Evolutionary conservation across 2,797 vertebrate species (phyloP).

Genomic region (Hydrophis major): DNA sequence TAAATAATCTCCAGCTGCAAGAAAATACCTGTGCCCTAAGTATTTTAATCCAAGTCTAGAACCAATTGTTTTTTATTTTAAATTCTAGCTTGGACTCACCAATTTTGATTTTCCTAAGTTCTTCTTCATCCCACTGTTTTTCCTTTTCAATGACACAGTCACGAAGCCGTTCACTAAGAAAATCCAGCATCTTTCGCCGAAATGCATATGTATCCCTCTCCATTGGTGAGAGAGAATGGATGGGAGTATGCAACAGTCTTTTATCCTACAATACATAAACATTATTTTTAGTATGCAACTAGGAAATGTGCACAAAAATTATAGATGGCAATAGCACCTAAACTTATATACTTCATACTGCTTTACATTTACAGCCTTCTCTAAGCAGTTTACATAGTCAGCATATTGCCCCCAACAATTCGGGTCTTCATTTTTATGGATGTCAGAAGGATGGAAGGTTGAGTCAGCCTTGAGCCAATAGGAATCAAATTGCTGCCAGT

Average conservation of each 20-base stretch:
- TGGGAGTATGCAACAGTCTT: conserved; percentile 73
- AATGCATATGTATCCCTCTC: conserved; percentile 71
- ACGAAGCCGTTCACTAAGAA: conserved; percentile 74
- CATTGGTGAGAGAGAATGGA: conserved; percentile 65
- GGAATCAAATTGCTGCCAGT: neutral
- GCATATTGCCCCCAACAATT: neutral
- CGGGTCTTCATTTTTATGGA: neutral
- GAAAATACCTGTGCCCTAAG: neutral
- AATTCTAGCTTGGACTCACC: conserved; percentile 30
- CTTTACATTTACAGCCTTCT: neutral
- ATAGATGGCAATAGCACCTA: neutral
- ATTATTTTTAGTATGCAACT: neutral
- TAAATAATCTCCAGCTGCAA: too few relatives aligned
- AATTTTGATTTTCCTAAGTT: conserved; percentile 49
- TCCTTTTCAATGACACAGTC: conserved; percentile 50
- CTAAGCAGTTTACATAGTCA: neutral
- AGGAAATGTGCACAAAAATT: neutral
- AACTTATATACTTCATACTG: neutral
- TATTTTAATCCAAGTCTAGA: neutral
- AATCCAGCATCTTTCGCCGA: conserved; percentile 70
- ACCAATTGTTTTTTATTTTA: neutral
- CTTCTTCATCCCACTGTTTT: conserved; percentile 48
- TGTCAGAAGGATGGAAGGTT: neutral
- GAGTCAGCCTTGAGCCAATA: too few relatives aligned
- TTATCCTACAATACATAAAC: conserved; percentile 67